Evolutionary conservation across 2,888 invertebrate species (phyloP).

Genomic region (Neoascia interrupta): DNA sequence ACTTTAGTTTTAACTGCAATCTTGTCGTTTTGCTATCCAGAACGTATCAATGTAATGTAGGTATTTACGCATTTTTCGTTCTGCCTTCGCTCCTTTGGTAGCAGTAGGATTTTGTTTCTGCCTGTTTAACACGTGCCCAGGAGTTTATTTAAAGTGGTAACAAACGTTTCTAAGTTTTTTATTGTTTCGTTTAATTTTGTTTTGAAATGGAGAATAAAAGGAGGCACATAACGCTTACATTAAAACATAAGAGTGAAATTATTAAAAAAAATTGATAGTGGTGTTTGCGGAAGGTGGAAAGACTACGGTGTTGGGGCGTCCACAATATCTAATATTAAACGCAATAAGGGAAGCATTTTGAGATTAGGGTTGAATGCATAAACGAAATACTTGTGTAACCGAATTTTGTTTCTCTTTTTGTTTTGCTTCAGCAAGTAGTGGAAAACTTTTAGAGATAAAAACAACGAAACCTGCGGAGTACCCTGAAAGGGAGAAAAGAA

Average conservation of each 20-base stretch:
- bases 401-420: not conserved
- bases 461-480: conserved; percentile 3
- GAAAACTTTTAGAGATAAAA: not conserved
- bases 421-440: not conserved
- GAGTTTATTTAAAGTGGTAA: too few species aligned
- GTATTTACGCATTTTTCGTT: not conserved
- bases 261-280: not conserved
- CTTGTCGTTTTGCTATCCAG: not conserved
- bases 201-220: not conserved
- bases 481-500: not conserved
- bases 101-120: not conserved
- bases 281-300: not conserved
- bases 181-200: not conserved
- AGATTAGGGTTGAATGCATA: not conserved
- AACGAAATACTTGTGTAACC: not conserved
- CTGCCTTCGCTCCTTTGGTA: not conserved
- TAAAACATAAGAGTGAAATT: not conserved
- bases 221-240: not conserved
- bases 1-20: too few species aligned
- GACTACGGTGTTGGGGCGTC: not conserved
- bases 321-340: conserved; percentile 4
- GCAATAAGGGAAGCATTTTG: conserved; percentile 2
- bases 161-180: not conserved
- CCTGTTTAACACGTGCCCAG: too few species aligned
- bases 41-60: not conserved